Conservation (phyloP, 2,113 vertebrate species). For the Rhipidura dahli region DNA sequence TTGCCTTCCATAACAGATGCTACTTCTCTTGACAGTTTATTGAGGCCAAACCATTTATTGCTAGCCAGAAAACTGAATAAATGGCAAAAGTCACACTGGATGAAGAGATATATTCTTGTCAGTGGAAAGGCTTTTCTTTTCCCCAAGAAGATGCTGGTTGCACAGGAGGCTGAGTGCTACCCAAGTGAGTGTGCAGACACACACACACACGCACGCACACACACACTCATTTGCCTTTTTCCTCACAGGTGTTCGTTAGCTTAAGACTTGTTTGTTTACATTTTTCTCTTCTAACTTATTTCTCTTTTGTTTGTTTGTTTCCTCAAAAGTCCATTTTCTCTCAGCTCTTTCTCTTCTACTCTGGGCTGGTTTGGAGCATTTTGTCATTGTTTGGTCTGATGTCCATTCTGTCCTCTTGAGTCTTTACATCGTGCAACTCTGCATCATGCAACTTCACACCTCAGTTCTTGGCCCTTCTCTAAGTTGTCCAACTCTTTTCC, state of each 20-base stretch:
- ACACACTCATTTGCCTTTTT: neutral
- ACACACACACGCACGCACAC: too few relatives aligned
- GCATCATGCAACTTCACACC: neutral
- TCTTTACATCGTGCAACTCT: neutral
- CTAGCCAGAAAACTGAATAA: slow-evolving; percentile 5
- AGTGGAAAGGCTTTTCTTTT: neutral
- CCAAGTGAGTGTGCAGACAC: neutral
- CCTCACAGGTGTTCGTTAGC: neutral
- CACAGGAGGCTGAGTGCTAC: neutral
- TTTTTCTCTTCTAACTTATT: neutral
- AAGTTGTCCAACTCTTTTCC: slow-evolving; percentile 1
- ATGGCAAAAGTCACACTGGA: neutral
- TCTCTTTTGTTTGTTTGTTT: neutral
- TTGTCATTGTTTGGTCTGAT: slow-evolving; percentile 3
- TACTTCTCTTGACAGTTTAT: slow-evolving; percentile 35
- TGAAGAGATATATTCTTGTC: neutral
- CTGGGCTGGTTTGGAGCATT: neutral
- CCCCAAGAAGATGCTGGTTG: neutral
- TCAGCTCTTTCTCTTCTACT: slow-evolving; percentile 25
- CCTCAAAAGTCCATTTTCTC: slow-evolving; percentile 18
- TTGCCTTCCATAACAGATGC: slow-evolving; percentile 54
- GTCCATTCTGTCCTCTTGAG: slow-evolving; percentile 13
- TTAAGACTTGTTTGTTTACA: neutral
- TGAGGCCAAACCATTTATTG: slow-evolving; percentile 31
- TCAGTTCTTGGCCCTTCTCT: slow-evolving; percentile 1